phyloP scores from a whole-genome alignment of 2,113 vertebrate genomes.

The Spheniscus mendiculus region DNA sequence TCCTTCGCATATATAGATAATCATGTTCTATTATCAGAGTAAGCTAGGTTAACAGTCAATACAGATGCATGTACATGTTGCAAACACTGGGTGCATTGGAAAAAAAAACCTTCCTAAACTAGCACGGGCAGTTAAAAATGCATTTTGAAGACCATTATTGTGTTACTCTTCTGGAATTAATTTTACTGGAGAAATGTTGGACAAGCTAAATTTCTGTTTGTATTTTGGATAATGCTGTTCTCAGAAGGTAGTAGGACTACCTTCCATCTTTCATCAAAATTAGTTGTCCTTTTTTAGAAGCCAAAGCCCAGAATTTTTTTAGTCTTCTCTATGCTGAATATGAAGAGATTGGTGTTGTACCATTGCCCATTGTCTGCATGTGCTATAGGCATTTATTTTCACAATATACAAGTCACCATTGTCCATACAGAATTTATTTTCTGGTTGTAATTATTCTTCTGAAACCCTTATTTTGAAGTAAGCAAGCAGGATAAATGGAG shows the following conservation, averaged over 20 bases:
- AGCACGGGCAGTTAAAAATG: neutral
- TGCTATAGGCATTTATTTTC: neutral
- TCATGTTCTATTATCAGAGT: fast-evolving
- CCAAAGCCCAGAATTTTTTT: neutral
- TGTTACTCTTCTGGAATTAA: neutral
- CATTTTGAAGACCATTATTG: neutral
- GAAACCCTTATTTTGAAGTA: neutral
- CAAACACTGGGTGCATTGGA: neutral
- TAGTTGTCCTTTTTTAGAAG: neutral
- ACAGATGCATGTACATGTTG: neutral
- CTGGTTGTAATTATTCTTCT: neutral
- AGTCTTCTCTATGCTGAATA: neutral
- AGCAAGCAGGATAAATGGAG: neutral
- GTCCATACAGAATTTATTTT: neutral
- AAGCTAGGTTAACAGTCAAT: neutral
- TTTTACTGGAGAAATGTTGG: neutral
- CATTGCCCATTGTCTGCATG: neutral
- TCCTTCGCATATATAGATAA: fast-evolving
- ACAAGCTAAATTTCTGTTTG: neutral
- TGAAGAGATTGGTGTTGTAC: neutral
- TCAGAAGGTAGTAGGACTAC: too few relatives aligned
- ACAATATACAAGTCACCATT: neutral
- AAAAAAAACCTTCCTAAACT: neutral
- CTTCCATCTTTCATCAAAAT: neutral
- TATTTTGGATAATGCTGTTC: neutral